Evolutionary conservation across 2,797 vertebrate genomes (phyloP), one percentile per base, ranked within the genome.

Genomic region (Ispidina picta): DNA sequence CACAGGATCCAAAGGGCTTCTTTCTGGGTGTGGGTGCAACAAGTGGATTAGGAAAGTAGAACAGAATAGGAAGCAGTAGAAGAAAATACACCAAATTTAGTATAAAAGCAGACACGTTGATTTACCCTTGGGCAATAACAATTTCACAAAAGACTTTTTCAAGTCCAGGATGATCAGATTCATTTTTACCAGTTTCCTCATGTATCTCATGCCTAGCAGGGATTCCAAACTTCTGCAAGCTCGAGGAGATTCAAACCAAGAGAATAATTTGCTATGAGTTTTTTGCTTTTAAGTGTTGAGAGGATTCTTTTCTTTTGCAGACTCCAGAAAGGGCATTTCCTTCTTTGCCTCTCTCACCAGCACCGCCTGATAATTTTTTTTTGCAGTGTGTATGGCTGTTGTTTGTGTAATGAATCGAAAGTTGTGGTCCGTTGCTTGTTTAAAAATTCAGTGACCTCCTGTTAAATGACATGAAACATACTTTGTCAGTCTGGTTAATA

Each of bases 371-470:
- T 72, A 54, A 44, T 68, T 54, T 86, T 69, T 72, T 54, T 86
- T 69, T 64, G 11, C 83, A 79, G 26, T 3, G 0, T 15, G 23
- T 66, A 3, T 71, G 77, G 64, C 74, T 86, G 86, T 87, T 94
- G 91, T 92, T 95, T 90, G 91, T 90, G 86, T 94, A 95, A 92
- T 69, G 91, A 95, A 89, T 94, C 8, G 59, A 94, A 94, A 91
- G 92, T 83, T 94, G 91, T 95, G 91, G 86, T 93, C 92, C 88
- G 35, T 66, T 68, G 94, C 92, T 82, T 92, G 83, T 92, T 95
- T 95, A 89, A 93, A 84, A 94, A 94, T 92, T 89, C 95, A 92
- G 69, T 95, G 93, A 93, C 88, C 95, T 94, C 88, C 76, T 93
- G 82, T 59, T 93, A 91, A 95, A 92, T 92, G 90, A 88, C 89